A percentile compares a stretch with the other conserved stretches of the same genome.
Conservation (phyloP, 2,797 vertebrate genomes). For the Arctocebus calabarensis region DNA sequence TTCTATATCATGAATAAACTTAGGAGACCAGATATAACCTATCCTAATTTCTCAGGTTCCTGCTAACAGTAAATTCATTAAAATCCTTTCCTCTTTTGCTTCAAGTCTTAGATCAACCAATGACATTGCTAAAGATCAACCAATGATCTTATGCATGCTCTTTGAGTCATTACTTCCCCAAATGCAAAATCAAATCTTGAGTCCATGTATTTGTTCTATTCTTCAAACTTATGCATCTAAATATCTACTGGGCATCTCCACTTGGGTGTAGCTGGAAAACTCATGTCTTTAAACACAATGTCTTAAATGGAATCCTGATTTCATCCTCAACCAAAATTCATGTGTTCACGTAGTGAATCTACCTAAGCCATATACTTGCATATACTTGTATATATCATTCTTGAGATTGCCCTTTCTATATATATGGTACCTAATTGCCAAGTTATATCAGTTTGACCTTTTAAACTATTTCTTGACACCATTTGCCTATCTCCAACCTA, state of each 20-base stretch:
- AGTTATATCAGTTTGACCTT: not conserved
- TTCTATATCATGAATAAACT: not conserved
- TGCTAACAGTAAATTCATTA: not conserved
- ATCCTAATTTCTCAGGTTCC: not conserved
- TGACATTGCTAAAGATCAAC: not conserved
- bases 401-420: not conserved
- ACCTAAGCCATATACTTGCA: not conserved
- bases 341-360: not conserved
- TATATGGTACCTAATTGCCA: not conserved
- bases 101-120: not conserved
- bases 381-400: not conserved
- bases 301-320: not conserved
- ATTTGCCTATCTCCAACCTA: not conserved
- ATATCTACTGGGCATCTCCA: not conserved
- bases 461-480: slow-evolving; percentile 41
- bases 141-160: not conserved
- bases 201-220: not conserved
- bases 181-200: not conserved
- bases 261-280: not conserved
- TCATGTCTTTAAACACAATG: not conserved
- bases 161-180: not conserved
- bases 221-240: not conserved
- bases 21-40: not conserved
- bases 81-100: not conserved
- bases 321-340: not conserved